Conservation (phyloP, 2,113 vertebrate species). For the Cyprinodon tularosa region DNA sequence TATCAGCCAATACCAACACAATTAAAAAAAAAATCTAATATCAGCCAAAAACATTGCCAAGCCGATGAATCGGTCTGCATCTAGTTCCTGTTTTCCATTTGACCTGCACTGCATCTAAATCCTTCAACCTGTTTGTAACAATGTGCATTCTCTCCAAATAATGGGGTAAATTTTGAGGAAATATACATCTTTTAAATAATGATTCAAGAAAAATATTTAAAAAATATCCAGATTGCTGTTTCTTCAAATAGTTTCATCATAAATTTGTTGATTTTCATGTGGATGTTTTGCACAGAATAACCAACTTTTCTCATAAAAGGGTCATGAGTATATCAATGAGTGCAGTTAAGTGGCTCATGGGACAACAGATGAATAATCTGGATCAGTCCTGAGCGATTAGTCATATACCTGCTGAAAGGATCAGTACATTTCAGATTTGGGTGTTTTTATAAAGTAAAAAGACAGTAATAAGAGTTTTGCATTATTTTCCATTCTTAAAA, state of each 20-base stretch:
- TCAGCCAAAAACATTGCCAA: too few relatives aligned
- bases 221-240: neutral
- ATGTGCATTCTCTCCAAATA: neutral
- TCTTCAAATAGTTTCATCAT: neutral
- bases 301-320: neutral
- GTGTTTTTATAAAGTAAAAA: neutral
- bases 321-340: neutral
- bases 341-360: neutral
- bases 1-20: too few relatives aligned
- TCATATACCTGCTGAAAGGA: neutral
- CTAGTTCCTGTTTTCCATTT: neutral
- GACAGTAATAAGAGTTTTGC: neutral
- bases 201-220: neutral
- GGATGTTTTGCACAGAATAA: neutral
- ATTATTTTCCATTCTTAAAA: neutral
- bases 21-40: too few relatives aligned
- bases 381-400: constrained; percentile 1
- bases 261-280: neutral
- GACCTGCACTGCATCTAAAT: neutral
- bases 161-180: neutral
- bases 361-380: constrained; percentile 2
- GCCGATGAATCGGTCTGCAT: too few relatives aligned
- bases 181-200: neutral
- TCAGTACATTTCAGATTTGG: constrained; percentile 5
- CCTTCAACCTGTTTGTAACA: neutral